Percentiles rank a stretch among this genome's conserved stretches.
Evolutionary conservation across 2,888 invertebrate genomes (phyloP).

Genomic region (Synergus laeviventris): DNA sequence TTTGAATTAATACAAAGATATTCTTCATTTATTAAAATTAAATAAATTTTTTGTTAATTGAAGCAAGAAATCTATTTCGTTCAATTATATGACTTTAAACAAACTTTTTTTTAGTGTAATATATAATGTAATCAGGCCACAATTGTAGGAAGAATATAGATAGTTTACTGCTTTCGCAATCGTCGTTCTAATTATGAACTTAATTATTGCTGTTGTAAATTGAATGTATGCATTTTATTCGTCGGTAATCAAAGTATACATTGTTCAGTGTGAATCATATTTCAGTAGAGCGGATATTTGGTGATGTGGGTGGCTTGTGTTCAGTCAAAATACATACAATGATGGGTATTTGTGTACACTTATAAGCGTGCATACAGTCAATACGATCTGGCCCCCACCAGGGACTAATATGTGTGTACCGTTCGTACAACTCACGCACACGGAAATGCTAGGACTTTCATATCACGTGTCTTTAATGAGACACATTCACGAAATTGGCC

Average conservation of each 20-base stretch:
- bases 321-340: slow-evolving; percentile 26
- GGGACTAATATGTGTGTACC: slow-evolving; percentile 5
- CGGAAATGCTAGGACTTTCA: slow-evolving; percentile 47
- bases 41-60: no score
- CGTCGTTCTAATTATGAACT: neutral
- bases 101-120: no score
- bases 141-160: neutral
- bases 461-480: slow-evolving; percentile 69
- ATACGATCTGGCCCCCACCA: slow-evolving; percentile 16
- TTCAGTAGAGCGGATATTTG: slow-evolving; percentile 3
- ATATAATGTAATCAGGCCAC: neutral
- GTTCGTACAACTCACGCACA: slow-evolving; percentile 39
- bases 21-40: no score
- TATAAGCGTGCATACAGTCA: slow-evolving; percentile 7
- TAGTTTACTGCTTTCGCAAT: neutral
- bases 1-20: no score
- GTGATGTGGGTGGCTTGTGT: slow-evolving; percentile 28
- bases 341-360: slow-evolving; percentile 21
- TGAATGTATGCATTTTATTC: neutral
- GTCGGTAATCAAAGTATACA: neutral
- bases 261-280: slow-evolving; percentile 11
- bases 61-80: no score
- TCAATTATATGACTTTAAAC: no score
- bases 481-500: slow-evolving; percentile 73
- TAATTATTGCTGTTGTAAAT: neutral